A percentile compares a stretch with the other conserved stretches of the same genome.
These are phyloP conservation scores for Ectemnius continuus DNA, from an alignment of 2,888 invertebrate genomes.

Conservation along the genomic window DNA sequence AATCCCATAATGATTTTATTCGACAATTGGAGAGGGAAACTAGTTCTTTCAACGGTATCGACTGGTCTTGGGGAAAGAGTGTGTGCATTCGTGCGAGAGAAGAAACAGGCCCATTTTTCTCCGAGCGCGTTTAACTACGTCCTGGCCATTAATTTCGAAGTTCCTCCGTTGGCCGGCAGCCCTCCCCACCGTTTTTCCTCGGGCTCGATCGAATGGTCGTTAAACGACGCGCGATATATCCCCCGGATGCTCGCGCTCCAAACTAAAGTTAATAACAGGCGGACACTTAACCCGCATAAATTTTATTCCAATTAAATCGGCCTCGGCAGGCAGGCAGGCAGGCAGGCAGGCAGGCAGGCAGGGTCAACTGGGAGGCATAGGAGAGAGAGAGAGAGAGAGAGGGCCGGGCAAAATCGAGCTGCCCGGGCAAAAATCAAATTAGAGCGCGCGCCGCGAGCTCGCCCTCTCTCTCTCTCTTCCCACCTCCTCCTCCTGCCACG, in stretches of 20 bases:
- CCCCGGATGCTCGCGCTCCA: slow-evolving; percentile 19
- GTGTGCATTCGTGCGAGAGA: no score
- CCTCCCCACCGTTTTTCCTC: background rate
- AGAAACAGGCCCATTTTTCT: no score
- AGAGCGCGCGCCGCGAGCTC: background rate
- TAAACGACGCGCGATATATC: slow-evolving; percentile 23
- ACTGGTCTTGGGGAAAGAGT: no score
- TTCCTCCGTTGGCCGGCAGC: no score
- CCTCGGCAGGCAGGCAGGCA: background rate
- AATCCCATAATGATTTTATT: no score
- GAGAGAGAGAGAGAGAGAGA: background rate
- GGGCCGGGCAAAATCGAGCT: background rate
- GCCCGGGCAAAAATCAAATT: slow-evolving; percentile 3
- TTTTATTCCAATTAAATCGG: slow-evolving; percentile 9
- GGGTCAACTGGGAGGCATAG: background rate
- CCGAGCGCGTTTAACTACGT: no score
- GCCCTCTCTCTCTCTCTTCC: no score
- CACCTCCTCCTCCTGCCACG: background rate
- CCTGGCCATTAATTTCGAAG: no score
- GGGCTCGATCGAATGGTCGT: slow-evolving; percentile 24
- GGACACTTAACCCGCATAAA: slow-evolving; percentile 17
- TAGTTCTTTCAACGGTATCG: no score
- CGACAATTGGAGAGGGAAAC: no score
- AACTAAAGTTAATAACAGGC: slow-evolving; percentile 29
- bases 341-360: no score